Conservation (phyloP, 2,888 invertebrate species). For the Spatulosminthurus flaviceps region DNA sequence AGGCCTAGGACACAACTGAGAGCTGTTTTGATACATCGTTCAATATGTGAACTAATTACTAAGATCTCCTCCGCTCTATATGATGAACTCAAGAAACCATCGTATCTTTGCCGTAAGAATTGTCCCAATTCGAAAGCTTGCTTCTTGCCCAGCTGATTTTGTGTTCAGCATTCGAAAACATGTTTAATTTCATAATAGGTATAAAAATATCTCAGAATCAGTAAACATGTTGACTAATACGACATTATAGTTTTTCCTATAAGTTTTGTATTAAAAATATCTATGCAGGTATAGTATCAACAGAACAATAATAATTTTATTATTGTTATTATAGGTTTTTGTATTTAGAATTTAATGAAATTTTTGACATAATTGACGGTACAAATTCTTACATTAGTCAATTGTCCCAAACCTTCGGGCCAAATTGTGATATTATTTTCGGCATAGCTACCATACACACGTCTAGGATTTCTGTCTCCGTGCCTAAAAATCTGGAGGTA, state of each 20-base stretch:
- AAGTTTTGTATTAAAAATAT: no score
- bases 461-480: neutral
- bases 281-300: no score
- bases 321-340: no score
- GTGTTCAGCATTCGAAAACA: neutral
- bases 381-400: neutral
- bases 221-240: no score
- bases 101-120: neutral
- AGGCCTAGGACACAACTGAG: neutral
- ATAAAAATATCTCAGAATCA: neutral
- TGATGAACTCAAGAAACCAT: neutral
- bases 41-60: neutral
- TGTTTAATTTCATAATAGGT: neutral
- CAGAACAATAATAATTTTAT: no score
- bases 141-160: neutral
- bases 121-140: conserved; percentile 6
- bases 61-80: neutral
- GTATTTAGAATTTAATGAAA: no score
- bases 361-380: no score
- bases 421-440: neutral
- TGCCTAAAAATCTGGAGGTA: neutral
- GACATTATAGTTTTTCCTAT: no score
- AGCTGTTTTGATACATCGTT: neutral
- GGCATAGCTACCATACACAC: neutral
- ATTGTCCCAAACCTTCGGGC: neutral